Conservation (phyloP, 1,140 invertebrate genomes). For the Micrasema minimum region DNA sequence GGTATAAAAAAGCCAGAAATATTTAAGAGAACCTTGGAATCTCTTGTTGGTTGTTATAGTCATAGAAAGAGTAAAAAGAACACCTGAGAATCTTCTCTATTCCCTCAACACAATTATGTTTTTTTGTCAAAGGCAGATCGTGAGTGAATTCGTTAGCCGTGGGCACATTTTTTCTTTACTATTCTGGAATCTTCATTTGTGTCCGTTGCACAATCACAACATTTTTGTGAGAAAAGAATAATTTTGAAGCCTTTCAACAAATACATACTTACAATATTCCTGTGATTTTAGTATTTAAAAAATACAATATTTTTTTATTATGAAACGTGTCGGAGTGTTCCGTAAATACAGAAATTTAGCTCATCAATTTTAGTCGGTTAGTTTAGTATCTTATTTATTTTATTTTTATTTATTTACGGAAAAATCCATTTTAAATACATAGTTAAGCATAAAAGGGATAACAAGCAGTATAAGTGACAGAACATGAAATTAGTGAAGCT, state of each 20-base stretch:
- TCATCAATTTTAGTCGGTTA: too few relatives aligned
- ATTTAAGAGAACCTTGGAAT: slow-evolving; percentile 6
- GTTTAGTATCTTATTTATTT: too few relatives aligned
- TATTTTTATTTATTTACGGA: too few relatives aligned
- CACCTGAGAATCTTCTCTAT: slow-evolving; percentile 32
- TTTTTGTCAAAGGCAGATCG: slow-evolving; percentile 28
- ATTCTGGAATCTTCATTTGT: slow-evolving; percentile 22
- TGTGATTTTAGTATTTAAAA: too few relatives aligned
- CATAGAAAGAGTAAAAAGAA: slow-evolving; percentile 32
- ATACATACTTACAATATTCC: too few relatives aligned
- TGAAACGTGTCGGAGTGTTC: too few relatives aligned
- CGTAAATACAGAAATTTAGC: too few relatives aligned
- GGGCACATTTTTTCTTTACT: slow-evolving; percentile 10
- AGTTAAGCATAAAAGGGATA: too few relatives aligned
- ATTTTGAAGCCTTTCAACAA: slow-evolving; percentile 7
- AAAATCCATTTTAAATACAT: too few relatives aligned
- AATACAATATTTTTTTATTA: too few relatives aligned
- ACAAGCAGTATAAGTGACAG: too few relatives aligned
- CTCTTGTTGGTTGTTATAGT: slow-evolving; percentile 1
- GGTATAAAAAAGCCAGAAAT: neutral
- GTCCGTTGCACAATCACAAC: slow-evolving; percentile 14
- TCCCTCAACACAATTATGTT: slow-evolving; percentile 22
- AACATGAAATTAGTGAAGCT: too few relatives aligned
- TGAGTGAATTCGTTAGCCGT: slow-evolving; percentile 37
- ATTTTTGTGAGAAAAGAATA: neutral